These are phyloP conservation scores for Meghimatium bilineatum DNA, from an alignment of 2,888 invertebrate species.

Conservation along the genomic window DNA sequence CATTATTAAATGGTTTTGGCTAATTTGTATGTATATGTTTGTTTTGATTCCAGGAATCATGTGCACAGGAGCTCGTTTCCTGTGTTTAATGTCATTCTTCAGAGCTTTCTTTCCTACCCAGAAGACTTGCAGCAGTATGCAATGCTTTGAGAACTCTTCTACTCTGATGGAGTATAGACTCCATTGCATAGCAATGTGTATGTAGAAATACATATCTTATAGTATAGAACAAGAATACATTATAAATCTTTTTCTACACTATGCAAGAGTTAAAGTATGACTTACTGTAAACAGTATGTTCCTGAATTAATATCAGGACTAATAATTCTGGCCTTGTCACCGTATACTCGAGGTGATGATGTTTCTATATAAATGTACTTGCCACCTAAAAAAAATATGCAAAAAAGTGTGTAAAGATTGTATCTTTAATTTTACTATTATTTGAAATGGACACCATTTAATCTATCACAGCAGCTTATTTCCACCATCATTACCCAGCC, in stretches of 20 bases:
- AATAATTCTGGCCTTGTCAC: constrained; percentile 65
- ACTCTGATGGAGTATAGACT: too few species aligned
- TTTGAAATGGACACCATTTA: background rate
- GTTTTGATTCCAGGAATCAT: too few species aligned
- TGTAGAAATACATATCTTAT: too few species aligned
- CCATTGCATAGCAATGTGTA: too few species aligned
- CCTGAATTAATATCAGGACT: constrained; percentile 59
- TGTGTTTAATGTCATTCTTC: too few species aligned
- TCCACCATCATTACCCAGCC: too few species aligned
- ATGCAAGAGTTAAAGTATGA: background rate
- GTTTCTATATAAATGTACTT: constrained; percentile 73
- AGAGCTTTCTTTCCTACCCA: too few species aligned
- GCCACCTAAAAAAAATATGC: constrained; percentile 52
- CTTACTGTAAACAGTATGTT: constrained; percentile 48
- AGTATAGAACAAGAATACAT: background rate
- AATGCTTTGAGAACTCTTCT: too few species aligned
- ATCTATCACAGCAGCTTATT: background rate
- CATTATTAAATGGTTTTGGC: too few species aligned
- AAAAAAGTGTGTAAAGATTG: background rate
- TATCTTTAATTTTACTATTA: background rate
- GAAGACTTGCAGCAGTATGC: too few species aligned
- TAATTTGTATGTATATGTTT: too few species aligned
- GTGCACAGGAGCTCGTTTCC: too few species aligned
- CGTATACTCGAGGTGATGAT: constrained; percentile 53
- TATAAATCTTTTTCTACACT: background rate